These are phyloP conservation scores for Australoheros facetus DNA, from an alignment of 2,797 vertebrate species.

Conservation along the genomic window DNA sequence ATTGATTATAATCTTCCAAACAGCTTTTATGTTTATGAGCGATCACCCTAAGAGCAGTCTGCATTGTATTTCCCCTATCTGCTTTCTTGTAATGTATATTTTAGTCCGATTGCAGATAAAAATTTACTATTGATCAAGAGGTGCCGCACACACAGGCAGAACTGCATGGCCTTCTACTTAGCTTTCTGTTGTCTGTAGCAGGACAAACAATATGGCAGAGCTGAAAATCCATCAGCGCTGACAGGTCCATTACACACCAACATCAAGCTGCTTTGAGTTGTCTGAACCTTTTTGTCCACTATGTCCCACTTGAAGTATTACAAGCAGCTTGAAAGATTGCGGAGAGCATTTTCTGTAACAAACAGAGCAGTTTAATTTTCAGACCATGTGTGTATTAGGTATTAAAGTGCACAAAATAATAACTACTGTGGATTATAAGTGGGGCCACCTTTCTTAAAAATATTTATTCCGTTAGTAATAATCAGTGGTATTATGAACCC, in stretches of 20 bases:
- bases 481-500: constrained; percentile 52
- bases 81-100: constrained; percentile 70
- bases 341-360: constrained; percentile 8
- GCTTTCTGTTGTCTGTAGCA: constrained; percentile 67
- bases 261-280: constrained; percentile 72
- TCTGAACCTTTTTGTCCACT: constrained; percentile 62
- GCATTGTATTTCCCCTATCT: constrained; percentile 62
- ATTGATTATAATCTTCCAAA: constrained; percentile 82
- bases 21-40: constrained; percentile 83
- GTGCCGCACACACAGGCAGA: constrained; percentile 37
- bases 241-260: constrained; percentile 76
- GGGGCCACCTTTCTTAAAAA: constrained; percentile 17
- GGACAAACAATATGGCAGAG: constrained; percentile 68
- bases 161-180: constrained; percentile 54
- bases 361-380: constrained; percentile 24
- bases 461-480: constrained; percentile 40
- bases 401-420: constrained; percentile 4
- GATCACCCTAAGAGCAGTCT: constrained; percentile 76
- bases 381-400: not conserved
- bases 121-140: constrained; percentile 74
- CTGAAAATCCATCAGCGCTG: constrained; percentile 76
- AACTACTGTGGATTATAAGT: constrained; percentile 26
- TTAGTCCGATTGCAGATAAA: constrained; percentile 64
- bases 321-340: constrained; percentile 61
- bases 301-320: constrained; percentile 67